A percentile compares a stretch with the other conserved stretches of the same genome.
Conservation (phyloP, 1,140 invertebrate genomes). For the Archivesica marissinica region DNA sequence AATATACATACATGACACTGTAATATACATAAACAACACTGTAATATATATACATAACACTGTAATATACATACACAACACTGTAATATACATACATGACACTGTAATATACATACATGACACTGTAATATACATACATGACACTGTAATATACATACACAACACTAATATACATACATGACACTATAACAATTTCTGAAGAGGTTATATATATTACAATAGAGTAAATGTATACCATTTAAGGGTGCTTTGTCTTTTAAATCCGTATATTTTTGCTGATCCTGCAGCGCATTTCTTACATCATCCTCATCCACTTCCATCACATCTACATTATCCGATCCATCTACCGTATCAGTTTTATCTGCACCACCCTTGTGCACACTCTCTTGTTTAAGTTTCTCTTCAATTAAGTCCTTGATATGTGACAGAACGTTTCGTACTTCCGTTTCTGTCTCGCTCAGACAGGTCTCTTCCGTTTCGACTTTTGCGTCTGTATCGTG, state of each 20-base stretch:
- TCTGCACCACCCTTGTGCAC: neutral
- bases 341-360: neutral
- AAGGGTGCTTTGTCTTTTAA: neutral
- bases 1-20: neutral
- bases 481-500: neutral
- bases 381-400: neutral
- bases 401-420: constrained; percentile 49
- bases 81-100: neutral
- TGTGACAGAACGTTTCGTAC: constrained; percentile 30
- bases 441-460: neutral
- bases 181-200: neutral
- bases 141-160: neutral
- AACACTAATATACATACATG: neutral
- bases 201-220: neutral
- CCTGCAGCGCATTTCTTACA: neutral
- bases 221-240: no score
- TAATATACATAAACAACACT: neutral
- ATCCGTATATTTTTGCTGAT: neutral
- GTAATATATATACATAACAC: neutral
- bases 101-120: neutral
- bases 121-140: neutral
- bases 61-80: neutral
- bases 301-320: constrained; percentile 20
- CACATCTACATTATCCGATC: neutral
- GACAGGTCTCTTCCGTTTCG: neutral